Evolutionary conservation across 2,888 invertebrate genomes (phyloP), one percentile per base, ranked within the genome.

Genomic region (Stenodema calcarata): DNA sequence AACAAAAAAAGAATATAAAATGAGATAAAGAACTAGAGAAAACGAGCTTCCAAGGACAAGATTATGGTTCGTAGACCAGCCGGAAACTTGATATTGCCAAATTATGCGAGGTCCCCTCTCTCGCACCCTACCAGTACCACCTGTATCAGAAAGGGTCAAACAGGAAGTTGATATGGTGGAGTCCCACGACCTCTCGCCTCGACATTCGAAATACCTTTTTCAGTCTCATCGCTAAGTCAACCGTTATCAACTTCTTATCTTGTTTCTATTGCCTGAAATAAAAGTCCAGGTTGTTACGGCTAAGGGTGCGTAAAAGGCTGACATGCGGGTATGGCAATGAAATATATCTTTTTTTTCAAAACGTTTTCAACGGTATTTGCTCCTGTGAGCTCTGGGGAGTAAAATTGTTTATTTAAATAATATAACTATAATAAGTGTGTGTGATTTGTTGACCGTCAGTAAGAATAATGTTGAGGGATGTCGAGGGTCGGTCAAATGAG

Each of bases 71-170:
- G 35, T 30, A 41, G 41, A 16, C 73, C 35, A 35, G 73, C 73
- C 73, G 73, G 73, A 73, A 69, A 73, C 73, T 73, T 73, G 30
- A 73, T 73, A 73, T 73, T 73, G 73, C 73, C 73, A 73, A 73
- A 73, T 73, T 73, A 73, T 73, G 73, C 73, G 73, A 73, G 28
- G 11, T 62, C 62, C 62, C 62, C 62, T 11, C 62, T 11, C 62
- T n/a, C 23, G 18, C 27, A 4, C 35, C 35, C 35, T 4, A 18
- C 54, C 54, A 62, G 23, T 62, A 7, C 73, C 73, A 35, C 35
- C 18, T 73, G 73, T 73, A 73, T 73, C 73, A 4, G 35, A 30
- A 30, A 73, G 35, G 73, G 73, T 73, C 35, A 73, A 73, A 41
- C 73, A 73, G 73, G 73, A 73, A 73, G 73, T 73, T 35, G 73